Evolutionary conservation across 2,113 vertebrate genomes (phyloP), one percentile per base, ranked within the genome.

Genomic region (Sphaerodactylus townsendi): DNA sequence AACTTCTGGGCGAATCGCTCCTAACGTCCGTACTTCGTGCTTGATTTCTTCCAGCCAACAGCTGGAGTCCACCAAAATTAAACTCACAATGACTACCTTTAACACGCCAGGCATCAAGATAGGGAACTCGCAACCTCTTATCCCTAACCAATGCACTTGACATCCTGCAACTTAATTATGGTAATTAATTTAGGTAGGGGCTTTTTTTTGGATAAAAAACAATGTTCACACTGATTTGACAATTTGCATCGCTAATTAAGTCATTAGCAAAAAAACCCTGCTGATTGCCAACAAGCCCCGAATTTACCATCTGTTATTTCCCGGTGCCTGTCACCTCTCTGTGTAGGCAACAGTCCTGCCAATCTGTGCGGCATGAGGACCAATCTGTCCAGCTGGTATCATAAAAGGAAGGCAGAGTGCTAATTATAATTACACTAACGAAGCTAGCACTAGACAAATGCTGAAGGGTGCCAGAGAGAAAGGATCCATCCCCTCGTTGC

Each of bases 181-280:
- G 96, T 98, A 98, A 98, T 99, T 99, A 97, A 98, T 98, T 98
- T 98, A 98, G 97, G 97, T 98, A 98, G 97, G 97, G 25, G n/a
- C 96, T 97, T 98, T 79, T 65, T 83, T 83, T 66, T 3, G 3
- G 39, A 21, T 96, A 97, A 97, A 98, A 98, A 98, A 99, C 98
- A 98, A 98, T 98, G 97, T 98, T 97, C 98, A 97, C 96, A 97
- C 97, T 98, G 97, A 99, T 98, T 98, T 98, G 97, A 97, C 97
- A 98, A 99, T 99, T 99, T 98, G 97, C 98, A 98, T 98, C 97
- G 96, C 96, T 98, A 98, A 99, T 99, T 98, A 98, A 99, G 97
- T 97, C 97, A 99, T 99, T 99, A 99, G 97, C 97, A 97, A 97
- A 97, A 98, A 13, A 62, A 25, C 97, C 96, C 94, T 97, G 96